Conservation (phyloP, 2,797 vertebrate genomes). For the Rhynchonycteris naso region DNA sequence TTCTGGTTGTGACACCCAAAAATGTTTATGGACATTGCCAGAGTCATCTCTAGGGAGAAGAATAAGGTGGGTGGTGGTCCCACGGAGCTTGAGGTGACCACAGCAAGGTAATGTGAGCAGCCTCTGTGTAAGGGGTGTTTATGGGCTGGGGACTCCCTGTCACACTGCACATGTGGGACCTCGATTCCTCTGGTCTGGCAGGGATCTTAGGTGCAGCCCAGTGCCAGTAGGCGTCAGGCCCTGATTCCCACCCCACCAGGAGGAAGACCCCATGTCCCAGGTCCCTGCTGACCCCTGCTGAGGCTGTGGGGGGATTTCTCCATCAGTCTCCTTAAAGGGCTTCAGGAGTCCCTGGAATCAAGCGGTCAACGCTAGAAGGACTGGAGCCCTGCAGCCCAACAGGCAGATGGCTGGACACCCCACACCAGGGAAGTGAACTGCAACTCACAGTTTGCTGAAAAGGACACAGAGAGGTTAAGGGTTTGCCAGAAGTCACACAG, state of each 20-base stretch:
- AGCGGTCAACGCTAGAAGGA: background rate
- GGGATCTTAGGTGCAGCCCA: background rate
- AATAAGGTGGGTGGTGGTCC: background rate
- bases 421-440: too few relatives aligned
- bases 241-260: fast-evolving
- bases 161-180: background rate
- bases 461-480: background rate
- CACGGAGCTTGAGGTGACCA: background rate
- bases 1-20: fast-evolving
- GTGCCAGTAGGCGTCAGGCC: background rate
- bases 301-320: background rate
- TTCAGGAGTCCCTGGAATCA: background rate
- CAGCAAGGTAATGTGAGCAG: background rate
- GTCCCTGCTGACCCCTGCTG: background rate
- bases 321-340: fast-evolving
- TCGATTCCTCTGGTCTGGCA: background rate
- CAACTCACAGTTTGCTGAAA: background rate
- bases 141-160: background rate
- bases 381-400: background rate
- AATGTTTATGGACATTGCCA: background rate
- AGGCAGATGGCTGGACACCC: background rate
- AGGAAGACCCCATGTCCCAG: background rate
- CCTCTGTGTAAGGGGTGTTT: too few relatives aligned
- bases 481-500: background rate
- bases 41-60: too few relatives aligned